Conservation (phyloP, 2,797 vertebrate genomes). For the Labroides dimidiatus region DNA sequence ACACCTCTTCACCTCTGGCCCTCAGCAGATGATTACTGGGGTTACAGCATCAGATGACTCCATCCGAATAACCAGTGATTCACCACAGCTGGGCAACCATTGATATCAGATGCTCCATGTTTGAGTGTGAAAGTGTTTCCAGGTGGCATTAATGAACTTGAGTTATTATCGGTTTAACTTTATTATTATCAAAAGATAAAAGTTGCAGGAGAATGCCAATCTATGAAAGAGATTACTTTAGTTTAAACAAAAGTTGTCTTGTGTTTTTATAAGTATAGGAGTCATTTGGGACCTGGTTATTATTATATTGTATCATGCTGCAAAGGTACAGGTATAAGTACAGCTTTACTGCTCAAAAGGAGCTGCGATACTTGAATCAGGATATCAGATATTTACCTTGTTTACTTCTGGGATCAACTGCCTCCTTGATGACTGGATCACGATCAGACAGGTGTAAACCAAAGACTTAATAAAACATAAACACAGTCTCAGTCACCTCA, state of each 20-base stretch:
- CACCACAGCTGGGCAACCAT: not conserved
- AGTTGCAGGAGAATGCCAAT: no score
- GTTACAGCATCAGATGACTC: constrained; percentile 29
- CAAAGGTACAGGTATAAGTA: not conserved
- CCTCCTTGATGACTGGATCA: no score
- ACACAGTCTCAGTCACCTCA: no score
- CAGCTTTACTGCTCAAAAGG: no score
- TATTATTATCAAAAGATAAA: not conserved
- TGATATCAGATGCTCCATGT: not conserved
- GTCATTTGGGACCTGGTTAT: no score
- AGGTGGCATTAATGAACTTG: not conserved
- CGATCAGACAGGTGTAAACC: no score
- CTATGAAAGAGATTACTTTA: no score
- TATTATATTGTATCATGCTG: no score
- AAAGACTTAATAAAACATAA: no score
- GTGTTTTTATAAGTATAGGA: not conserved
- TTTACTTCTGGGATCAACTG: no score
- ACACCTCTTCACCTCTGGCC: constrained; percentile 53
- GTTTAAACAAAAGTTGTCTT: no score
- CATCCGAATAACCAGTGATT: constrained; percentile 10
- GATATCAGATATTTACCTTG: not conserved
- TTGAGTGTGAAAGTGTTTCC: not conserved
- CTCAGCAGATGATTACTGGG: constrained; percentile 40
- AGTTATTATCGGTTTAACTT: not conserved
- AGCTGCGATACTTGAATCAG: not conserved